Percentiles rank a stretch among this genome's conserved stretches.
phyloP scores from a whole-genome alignment of 2,888 invertebrate genomes.

The Linnaemya tessellans region DNA sequence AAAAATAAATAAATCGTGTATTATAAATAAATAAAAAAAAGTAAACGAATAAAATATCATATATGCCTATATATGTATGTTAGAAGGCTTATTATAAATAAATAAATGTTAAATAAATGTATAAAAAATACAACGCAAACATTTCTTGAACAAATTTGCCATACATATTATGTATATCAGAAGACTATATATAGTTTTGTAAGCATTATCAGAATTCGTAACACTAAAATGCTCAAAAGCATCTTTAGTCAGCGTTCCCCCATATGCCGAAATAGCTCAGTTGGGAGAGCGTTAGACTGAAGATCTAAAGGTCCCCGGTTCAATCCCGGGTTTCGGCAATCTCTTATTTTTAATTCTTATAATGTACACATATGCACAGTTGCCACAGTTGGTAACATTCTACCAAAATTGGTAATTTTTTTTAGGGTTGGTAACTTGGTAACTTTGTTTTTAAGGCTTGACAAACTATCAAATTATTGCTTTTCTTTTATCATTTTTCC shows the following conservation, averaged over 20 bases:
- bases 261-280: conserved; percentile 89
- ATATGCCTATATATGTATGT: conserved; percentile 52
- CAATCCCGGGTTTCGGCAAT: conserved; percentile 89
- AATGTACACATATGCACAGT: too few species aligned
- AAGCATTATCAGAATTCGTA: neutral
- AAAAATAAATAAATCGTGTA: conserved; percentile 19
- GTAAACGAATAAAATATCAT: conserved; percentile 12
- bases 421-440: too few species aligned
- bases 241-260: accelerated
- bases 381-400: too few species aligned
- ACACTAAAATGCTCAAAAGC: neutral
- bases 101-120: conserved; percentile 36
- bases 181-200: too few species aligned
- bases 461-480: too few species aligned
- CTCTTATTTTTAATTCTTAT: conserved; percentile 73
- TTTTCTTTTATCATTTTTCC: too few species aligned
- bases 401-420: too few species aligned
- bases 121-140: neutral
- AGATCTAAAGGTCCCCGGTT: conserved; percentile 90
- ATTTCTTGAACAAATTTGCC: neutral
- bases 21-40: conserved; percentile 25
- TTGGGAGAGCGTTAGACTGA: conserved; percentile 92
- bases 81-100: conserved; percentile 55
- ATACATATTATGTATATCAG: too few species aligned
- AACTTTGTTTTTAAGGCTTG: too few species aligned